Base-by-base conservation (phyloP, 2,888 invertebrate species). In the Scaptomyza cyrtandrae region DNA sequence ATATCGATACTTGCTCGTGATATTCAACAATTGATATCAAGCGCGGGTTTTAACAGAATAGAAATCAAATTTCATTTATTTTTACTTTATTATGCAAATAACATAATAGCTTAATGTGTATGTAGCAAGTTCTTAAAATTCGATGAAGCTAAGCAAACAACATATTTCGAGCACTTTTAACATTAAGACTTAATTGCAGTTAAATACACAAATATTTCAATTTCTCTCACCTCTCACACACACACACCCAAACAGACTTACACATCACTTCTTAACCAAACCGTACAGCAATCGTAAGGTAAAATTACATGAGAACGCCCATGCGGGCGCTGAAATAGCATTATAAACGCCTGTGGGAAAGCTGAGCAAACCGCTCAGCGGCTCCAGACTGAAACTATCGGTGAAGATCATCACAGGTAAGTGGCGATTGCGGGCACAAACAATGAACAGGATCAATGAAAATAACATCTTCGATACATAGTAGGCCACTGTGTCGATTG, bases 301-400 rank as follows among this genome's bases (percentile, higher is more conserved):
- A 44, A 92, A 90, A 78, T 93, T 93, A 81, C 93, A 93, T 11
- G 93, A 93, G 62, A 93, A 89, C 0, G 93, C 91, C 93, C 93
- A 94, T 66, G 93, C 92, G 56, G 93, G 93, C 58, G 93, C 92
- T 0, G 94, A 93, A 44, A 94, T 91, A 2, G 92, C 91, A 82
- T 93, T 93, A 1, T 83, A 77, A n/a, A 91, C 78, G 9, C 92
- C 92, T 54, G 93, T 93, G 11, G 94, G 93, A 88, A 93, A 94
- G 2, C 92, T 92, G 19, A 94, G 91, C 6, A 94, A 64, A 5
- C 90, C 90, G n/a, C 89, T 90, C 64, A 94, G 92, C 4, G 94
- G 94, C 45, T 85, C 89, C 62, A 94, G 88, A 81, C 93, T 92
- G 57, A 93, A 91, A 11, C 87, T 86, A 13, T 92, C 86, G n/a